Conservation (phyloP, 2,888 invertebrate species). For the Brachyptera risi region DNA sequence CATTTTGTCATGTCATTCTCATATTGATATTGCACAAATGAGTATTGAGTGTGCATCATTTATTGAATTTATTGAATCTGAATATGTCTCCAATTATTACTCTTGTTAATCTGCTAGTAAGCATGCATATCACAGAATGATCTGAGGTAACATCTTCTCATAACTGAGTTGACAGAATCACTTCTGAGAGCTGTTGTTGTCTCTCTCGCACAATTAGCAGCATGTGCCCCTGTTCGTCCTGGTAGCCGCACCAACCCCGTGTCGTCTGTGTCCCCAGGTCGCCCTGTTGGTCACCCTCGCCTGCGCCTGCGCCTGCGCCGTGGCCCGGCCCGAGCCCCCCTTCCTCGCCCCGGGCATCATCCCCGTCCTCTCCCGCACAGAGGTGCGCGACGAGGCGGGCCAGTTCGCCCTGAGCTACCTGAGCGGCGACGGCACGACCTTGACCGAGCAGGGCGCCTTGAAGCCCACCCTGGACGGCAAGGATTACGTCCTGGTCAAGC, state of each 20-base stretch:
- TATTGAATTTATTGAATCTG: no score
- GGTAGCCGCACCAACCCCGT: no score
- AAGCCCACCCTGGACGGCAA: conserved; percentile 32
- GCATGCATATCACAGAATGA: no score
- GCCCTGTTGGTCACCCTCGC: conserved; percentile 15
- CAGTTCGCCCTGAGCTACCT: conserved; percentile 35
- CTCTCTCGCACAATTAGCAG: no score
- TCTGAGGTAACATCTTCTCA: no score
- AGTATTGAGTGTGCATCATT: no score
- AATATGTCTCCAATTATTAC: no score
- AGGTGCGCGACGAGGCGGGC: conserved; percentile 34
- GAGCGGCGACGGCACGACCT: conserved; percentile 32
- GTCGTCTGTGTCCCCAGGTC: neutral
- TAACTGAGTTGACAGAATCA: no score
- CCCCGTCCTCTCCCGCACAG: conserved; percentile 31
- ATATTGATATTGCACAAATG: no score
- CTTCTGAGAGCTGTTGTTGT: no score
- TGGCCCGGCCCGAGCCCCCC: conserved; percentile 22
- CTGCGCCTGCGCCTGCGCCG: conserved; percentile 21
- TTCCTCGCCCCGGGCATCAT: conserved; percentile 21
- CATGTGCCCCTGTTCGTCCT: no score
- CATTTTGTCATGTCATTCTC: neutral
- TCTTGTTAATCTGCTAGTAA: no score
- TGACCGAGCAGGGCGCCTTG: conserved; percentile 34
- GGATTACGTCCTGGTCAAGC: conserved; percentile 35